These are phyloP conservation scores for Epizoanthus ramosus DNA, from an alignment of 92 coral and sea anemone species.

Conservation along the genomic window DNA sequence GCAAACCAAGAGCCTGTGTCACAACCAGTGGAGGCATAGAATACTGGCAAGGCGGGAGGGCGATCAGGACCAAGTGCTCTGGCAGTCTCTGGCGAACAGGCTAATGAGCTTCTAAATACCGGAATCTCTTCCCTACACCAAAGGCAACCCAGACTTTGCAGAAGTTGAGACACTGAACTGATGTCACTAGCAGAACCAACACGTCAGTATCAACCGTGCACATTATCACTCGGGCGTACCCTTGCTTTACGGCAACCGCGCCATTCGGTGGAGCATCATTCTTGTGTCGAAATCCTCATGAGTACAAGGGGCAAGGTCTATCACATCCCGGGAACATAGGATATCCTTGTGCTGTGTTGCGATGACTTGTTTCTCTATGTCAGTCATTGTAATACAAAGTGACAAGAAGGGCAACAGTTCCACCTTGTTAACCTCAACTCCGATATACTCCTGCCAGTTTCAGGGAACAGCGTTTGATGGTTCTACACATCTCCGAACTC, in stretches of 20 bases:
- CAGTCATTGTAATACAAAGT: background rate
- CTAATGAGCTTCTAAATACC: slow-evolving; percentile 50
- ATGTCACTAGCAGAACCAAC: slow-evolving; percentile 51
- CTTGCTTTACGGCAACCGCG: slow-evolving; percentile 49
- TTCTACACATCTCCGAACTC: slow-evolving; percentile 13
- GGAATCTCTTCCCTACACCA: slow-evolving; percentile 53
- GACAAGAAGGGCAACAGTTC: no score
- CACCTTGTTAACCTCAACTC: no score
- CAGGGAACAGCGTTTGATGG: no score
- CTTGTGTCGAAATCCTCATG: slow-evolving; percentile 67
- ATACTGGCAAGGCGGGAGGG: no score
- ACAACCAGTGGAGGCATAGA: no score
- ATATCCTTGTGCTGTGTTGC: slow-evolving; percentile 35
- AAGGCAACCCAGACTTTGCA: slow-evolving; percentile 60
- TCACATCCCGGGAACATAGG: slow-evolving; percentile 25
- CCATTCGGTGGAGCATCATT: slow-evolving; percentile 47
- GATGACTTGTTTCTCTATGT: slow-evolving; percentile 32
- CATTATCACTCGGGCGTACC: slow-evolving; percentile 41
- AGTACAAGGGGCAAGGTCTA: slow-evolving; percentile 57
- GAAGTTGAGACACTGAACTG: slow-evolving; percentile 40
- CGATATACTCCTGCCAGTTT: no score
- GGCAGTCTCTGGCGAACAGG: slow-evolving; percentile 1
- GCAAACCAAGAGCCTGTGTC: background rate
- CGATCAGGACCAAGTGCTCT: no score
- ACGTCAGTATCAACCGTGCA: slow-evolving; percentile 66